Percentiles rank a stretch among this genome's conserved stretches.
These are phyloP conservation scores for Protosalanx chinensis DNA, from an alignment of 2,797 vertebrate genomes.

Conservation along the genomic window DNA sequence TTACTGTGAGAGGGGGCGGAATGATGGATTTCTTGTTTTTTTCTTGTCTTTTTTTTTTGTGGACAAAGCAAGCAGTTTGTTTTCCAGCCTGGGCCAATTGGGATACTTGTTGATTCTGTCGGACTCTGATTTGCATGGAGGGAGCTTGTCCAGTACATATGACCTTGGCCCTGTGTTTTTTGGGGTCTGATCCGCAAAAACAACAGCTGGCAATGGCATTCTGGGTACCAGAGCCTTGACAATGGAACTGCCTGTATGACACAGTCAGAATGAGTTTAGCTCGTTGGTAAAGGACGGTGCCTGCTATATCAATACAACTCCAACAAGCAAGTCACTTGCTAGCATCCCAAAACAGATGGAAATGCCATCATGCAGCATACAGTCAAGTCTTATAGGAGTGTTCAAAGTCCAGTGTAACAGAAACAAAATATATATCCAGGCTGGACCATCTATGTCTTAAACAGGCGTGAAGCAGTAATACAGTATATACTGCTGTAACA, in stretches of 20 bases:
- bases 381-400: not conserved
- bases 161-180: slow-evolving; percentile 72
- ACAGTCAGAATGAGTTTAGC: slow-evolving; percentile 71
- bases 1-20: slow-evolving; percentile 45
- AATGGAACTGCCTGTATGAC: slow-evolving; percentile 69
- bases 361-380: not conserved
- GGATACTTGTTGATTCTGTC: slow-evolving; percentile 52
- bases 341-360: slow-evolving; percentile 1
- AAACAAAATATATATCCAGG: not conserved
- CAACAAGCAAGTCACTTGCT: slow-evolving; percentile 21
- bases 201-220: slow-evolving; percentile 73
- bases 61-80: slow-evolving; percentile 42
- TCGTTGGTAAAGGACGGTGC: slow-evolving; percentile 63
- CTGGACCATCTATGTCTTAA: not conserved
- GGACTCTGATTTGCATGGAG: slow-evolving; percentile 40
- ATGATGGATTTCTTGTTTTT: slow-evolving; percentile 48
- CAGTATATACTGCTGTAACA: slow-evolving; percentile 16
- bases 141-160: slow-evolving; percentile 61
- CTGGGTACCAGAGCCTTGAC: slow-evolving; percentile 62
- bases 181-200: slow-evolving; percentile 75
- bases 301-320: slow-evolving; percentile 59
- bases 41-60: slow-evolving; percentile 42
- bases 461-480: not conserved
- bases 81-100: slow-evolving; percentile 24
- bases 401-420: not conserved